Evolutionary conservation across 2,113 vertebrate species (phyloP).

Genomic region (Gavia stellata): DNA sequence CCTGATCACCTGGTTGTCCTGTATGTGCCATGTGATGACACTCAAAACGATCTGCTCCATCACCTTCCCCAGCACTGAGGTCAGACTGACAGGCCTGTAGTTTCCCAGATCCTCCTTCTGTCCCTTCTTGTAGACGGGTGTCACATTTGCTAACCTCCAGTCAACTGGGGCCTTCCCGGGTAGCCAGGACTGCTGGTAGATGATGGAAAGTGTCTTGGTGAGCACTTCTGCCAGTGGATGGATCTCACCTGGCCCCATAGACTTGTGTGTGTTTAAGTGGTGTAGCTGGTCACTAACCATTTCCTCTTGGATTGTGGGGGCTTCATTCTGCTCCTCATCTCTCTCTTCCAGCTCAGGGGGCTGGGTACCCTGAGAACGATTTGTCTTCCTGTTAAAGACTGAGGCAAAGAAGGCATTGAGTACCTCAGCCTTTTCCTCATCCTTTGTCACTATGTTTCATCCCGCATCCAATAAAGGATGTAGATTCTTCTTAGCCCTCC

Average conservation of each 20-base stretch:
- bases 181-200: neutral
- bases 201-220: neutral
- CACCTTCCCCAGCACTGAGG: neutral
- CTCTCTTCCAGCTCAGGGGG: neutral
- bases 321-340: neutral
- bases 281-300: neutral
- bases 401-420: neutral
- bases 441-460: neutral
- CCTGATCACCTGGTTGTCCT: neutral
- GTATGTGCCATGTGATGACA: rapidly evolving
- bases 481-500: neutral
- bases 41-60: neutral
- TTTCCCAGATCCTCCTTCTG: rapidly evolving
- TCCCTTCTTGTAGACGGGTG: neutral
- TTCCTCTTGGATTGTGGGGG: neutral
- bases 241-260: neutral
- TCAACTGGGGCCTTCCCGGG: no score
- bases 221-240: neutral
- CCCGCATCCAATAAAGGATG: neutral
- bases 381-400: neutral
- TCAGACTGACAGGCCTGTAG: neutral
- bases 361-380: neutral
- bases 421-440: neutral
- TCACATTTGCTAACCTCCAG: neutral
- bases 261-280: neutral